phyloP scores from a whole-genome alignment of 2,888 invertebrate genomes.

The Folsomia manolachei region DNA sequence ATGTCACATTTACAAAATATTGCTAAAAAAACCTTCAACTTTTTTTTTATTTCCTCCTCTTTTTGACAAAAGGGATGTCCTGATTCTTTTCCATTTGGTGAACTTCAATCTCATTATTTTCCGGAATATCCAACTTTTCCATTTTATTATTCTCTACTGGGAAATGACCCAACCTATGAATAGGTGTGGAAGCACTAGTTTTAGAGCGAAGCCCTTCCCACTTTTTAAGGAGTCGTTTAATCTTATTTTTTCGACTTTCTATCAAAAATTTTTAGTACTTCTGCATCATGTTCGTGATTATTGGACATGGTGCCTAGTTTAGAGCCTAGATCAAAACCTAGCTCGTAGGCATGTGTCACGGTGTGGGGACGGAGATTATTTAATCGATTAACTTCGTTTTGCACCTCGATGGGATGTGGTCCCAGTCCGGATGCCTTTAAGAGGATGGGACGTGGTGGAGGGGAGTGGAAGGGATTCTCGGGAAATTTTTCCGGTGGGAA shows the following conservation, averaged over 20 bases:
- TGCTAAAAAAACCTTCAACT: too few relatives aligned
- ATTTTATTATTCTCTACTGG: neutral
- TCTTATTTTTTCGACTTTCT: constrained; percentile 38
- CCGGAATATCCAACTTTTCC: too few relatives aligned
- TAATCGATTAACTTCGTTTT: neutral
- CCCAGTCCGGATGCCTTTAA: neutral
- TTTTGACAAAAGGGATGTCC: too few relatives aligned
- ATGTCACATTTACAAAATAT: too few relatives aligned
- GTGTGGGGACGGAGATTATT: constrained; percentile 18
- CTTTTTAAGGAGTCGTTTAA: constrained; percentile 34
- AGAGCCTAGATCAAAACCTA: constrained; percentile 33
- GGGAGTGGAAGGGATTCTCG: neutral
- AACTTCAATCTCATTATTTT: too few relatives aligned
- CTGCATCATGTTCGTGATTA: constrained; percentile 27
- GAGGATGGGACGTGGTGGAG: constrained; percentile 3
- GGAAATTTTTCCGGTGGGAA: neutral
- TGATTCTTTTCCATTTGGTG: too few relatives aligned
- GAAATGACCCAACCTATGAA: neutral
- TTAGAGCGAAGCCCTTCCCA: constrained; percentile 27
- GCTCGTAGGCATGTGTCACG: constrained; percentile 15
- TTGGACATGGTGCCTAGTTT: constrained; percentile 27
- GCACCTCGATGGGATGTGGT: neutral
- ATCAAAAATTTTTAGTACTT: constrained; percentile 40
- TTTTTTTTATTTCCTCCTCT: too few relatives aligned
- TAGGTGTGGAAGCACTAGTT: neutral